phyloP scores from a whole-genome alignment of 2,113 vertebrate genomes.

The Rhagologus leucostigma region DNA sequence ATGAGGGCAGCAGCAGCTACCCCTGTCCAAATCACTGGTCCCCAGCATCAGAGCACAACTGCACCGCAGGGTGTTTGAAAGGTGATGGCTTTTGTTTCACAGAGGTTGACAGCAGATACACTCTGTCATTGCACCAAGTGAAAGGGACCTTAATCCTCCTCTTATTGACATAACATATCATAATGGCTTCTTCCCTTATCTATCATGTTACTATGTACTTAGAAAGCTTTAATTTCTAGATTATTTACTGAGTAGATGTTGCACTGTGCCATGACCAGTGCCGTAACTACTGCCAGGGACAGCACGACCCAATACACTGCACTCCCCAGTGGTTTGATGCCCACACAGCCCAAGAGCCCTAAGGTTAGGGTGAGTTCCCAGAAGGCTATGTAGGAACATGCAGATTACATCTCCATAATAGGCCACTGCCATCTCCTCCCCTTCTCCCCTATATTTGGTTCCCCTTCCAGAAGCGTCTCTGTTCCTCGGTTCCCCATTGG shows the following conservation, averaged over 20 bases:
- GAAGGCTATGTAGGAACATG: no score
- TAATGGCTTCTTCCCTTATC: conserved; percentile 40
- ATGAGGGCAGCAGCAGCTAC: neutral
- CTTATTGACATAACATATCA: neutral
- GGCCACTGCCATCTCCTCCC: no score
- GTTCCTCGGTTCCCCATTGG: no score
- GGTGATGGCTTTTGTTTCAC: neutral
- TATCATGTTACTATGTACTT: conserved; percentile 33
- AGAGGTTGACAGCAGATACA: neutral
- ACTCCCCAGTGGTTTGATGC: no score
- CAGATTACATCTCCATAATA: no score
- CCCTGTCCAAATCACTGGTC: neutral
- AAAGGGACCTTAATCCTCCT: conserved; percentile 32
- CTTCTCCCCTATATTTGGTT: no score
- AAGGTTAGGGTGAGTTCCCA: no score
- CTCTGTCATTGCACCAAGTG: neutral
- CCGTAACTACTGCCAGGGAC: no score
- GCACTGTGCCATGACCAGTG: no score
- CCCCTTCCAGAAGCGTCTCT: no score
- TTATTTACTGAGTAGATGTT: conserved; percentile 67
- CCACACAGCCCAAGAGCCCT: no score
- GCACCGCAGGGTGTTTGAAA: neutral
- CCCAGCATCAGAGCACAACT: neutral
- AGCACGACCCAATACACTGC: no score
- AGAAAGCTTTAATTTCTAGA: conserved; percentile 56